Evolutionary conservation across 2,113 vertebrate genomes (phyloP).

Genomic region (Nothoprocta pentlandii): DNA sequence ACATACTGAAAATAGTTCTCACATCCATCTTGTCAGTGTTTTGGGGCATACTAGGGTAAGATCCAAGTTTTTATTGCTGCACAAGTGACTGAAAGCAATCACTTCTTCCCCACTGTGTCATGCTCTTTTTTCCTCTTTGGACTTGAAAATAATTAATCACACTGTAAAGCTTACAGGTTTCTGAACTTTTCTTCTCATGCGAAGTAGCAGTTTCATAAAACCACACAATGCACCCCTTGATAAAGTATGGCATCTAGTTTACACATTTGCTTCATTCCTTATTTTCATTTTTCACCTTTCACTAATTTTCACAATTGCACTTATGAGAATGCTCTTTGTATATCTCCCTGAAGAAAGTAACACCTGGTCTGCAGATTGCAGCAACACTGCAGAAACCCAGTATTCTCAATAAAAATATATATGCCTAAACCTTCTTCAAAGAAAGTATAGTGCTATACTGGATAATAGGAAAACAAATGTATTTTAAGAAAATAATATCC

Average conservation of each 20-base stretch:
- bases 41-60: background rate
- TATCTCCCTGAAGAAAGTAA: background rate
- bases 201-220: background rate
- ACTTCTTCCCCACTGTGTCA: background rate
- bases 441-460: background rate
- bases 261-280: background rate
- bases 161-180: background rate
- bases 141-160: background rate
- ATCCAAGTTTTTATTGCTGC: background rate
- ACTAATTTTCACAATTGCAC: background rate
- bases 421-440: background rate
- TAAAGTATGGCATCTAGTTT: background rate
- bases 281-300: background rate
- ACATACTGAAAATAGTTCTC: background rate
- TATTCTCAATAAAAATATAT: background rate
- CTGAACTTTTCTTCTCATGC: background rate
- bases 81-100: background rate
- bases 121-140: background rate
- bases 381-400: background rate
- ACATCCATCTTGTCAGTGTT: background rate
- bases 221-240: background rate
- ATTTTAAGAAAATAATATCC: background rate
- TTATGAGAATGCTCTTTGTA: background rate
- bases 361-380: background rate
- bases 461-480: rapidly evolving